Evolutionary conservation across 2,113 vertebrate species (phyloP).

Genomic region (Nibea coibor): DNA sequence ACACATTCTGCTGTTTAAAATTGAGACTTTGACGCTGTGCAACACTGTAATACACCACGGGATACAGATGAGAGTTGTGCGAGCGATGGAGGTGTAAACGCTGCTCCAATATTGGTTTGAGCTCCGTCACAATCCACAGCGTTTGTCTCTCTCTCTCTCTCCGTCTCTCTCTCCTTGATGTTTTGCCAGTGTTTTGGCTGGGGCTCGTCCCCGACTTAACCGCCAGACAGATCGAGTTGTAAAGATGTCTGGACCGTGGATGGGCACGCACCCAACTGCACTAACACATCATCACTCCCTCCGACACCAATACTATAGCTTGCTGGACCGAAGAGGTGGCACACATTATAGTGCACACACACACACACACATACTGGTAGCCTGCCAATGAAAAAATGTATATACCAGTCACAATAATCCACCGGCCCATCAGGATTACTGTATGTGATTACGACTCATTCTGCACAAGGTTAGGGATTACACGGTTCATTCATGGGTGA

Average conservation of each 20-base stretch:
- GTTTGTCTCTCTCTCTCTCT: not conserved
- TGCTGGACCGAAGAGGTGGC: not conserved
- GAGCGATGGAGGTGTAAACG: constrained; percentile 7
- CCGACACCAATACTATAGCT: constrained; percentile 25
- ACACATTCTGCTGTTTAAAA: not conserved
- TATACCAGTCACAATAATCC: constrained; percentile 47
- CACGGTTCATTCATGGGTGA: constrained; percentile 18
- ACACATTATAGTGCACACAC: not conserved
- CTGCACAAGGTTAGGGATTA: constrained; percentile 57
- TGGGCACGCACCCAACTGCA: constrained; percentile 52
- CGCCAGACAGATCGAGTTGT: constrained; percentile 59
- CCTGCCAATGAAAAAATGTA: constrained; percentile 14
- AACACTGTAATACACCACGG: not conserved
- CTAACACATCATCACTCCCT: constrained; percentile 43
- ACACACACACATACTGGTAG: not conserved
- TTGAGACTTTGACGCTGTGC: constrained; percentile 7
- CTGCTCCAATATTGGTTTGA: constrained; percentile 28
- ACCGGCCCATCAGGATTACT: constrained; percentile 56
- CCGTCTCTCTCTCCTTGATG: constrained; percentile 36
- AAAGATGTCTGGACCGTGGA: constrained; percentile 60
- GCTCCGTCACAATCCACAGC: constrained; percentile 2
- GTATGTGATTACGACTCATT: constrained; percentile 57
- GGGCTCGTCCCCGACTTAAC: constrained; percentile 23
- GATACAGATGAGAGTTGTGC: constrained; percentile 23
- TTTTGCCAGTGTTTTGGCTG: constrained; percentile 61